Base-by-base conservation (phyloP, 2,888 invertebrate genomes). In the Cybosia mesomella region DNA sequence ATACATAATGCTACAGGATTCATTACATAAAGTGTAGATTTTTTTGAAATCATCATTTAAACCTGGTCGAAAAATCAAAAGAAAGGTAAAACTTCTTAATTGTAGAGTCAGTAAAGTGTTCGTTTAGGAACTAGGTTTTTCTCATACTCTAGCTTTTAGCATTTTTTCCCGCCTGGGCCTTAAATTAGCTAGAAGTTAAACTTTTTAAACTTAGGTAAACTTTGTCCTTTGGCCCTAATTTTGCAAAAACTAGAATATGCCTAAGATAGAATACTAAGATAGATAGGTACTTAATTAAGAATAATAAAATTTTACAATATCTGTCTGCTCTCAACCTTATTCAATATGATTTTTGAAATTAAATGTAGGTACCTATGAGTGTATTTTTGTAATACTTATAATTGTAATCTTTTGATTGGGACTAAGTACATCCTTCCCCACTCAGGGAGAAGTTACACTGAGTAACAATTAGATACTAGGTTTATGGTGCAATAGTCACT, bases 401-500 rank as follows among this genome's bases (percentile, higher is more conserved):
- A 18, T 43, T 1, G 43, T 18, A 43, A 1, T 3, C 18, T 43
- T 43, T 43, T 43, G 3, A 43, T 18, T 18, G 15, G 18, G 43
- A 43, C 18, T 43, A n/a, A n/a, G n/a, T n/a, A 43, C 10, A 13
- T 39, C 13, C 3, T 15, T 39, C 15, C 39, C 15, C 39, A 39
- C 15, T 39, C 39, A 3, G 15, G 39, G 4, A 39, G 15, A 39
- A 39, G 28, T 15, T 4, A 15, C 15, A 3, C 15, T 39, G 15
- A 39, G 36, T 36, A 2, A 36, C 10, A 36, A 36, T 36, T 36
- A 36, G 11, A 36, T 36, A 36, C 1, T 1, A 2, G 13, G 1
- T 13, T 13, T 0, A 2, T 2, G 2, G 2, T 15, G 2, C 39
- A 8, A 39, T 0, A 13, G 4, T 0, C 18, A 18, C 0, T 18